A percentile compares a stretch with the other conserved stretches of the same genome.
Conservation (phyloP, 2,888 invertebrate genomes). For the Hoplodrina blanda region DNA sequence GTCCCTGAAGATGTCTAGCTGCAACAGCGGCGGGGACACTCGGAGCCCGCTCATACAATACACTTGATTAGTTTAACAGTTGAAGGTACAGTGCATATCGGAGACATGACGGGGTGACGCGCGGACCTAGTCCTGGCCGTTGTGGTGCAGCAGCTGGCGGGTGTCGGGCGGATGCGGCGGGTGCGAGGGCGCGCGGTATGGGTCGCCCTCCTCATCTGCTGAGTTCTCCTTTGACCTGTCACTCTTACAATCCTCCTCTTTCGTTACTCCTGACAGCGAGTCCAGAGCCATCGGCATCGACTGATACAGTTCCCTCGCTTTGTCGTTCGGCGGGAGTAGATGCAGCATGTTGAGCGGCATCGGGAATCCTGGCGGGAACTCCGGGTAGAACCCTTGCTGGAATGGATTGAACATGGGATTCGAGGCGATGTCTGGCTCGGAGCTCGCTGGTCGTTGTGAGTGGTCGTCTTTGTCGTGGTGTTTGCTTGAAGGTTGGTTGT, state of each 20-base stretch:
- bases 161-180: slow-evolving; percentile 91
- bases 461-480: slow-evolving; percentile 91
- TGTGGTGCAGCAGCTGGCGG: slow-evolving; percentile 93
- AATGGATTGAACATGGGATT: slow-evolving; percentile 94
- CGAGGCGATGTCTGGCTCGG: slow-evolving; percentile 92
- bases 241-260: slow-evolving; percentile 92
- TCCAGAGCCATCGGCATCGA: slow-evolving; percentile 90
- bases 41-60: slow-evolving; percentile 36
- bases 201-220: slow-evolving; percentile 90
- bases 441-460: slow-evolving; percentile 91
- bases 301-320: slow-evolving; percentile 92
- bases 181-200: slow-evolving; percentile 89
- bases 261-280: slow-evolving; percentile 87
- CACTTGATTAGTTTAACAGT: slow-evolving; percentile 55
- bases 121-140: slow-evolving; percentile 93
- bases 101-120: slow-evolving; percentile 58
- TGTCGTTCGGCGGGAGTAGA: slow-evolving; percentile 94
- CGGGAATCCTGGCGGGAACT: slow-evolving; percentile 95
- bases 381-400: slow-evolving; percentile 95
- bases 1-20: slow-evolving; percentile 29
- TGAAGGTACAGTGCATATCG: slow-evolving; percentile 68
- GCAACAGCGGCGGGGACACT: slow-evolving; percentile 26
- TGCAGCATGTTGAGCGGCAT: slow-evolving; percentile 96
- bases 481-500: slow-evolving; percentile 89
- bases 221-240: slow-evolving; percentile 92